Evolutionary conservation across 2,888 invertebrate species (phyloP).

Genomic region (Callyntrura guangdongensis): DNA sequence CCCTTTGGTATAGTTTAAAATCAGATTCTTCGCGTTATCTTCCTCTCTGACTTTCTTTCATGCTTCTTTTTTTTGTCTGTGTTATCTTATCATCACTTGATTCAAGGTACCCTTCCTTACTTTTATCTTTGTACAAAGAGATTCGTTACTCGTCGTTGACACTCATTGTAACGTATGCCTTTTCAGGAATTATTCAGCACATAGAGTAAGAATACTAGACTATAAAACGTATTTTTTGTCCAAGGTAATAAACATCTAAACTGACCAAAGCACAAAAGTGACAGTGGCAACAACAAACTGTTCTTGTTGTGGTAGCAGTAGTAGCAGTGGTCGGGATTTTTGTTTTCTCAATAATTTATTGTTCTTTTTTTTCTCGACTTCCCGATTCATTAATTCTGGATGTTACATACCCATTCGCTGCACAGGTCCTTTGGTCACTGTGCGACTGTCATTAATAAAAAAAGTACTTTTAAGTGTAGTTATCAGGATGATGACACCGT

Average conservation of each 20-base stretch:
- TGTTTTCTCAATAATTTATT: background rate
- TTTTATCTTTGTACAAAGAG: background rate
- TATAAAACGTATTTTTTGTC: slow-evolving; percentile 4
- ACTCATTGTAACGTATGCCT: background rate
- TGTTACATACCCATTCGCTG: background rate
- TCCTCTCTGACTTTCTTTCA: no score
- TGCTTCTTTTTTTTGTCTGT: background rate
- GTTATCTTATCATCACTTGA: slow-evolving; percentile 30
- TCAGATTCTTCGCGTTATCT: background rate
- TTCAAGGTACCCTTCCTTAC: background rate
- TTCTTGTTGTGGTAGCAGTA: background rate
- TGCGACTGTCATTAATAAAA: background rate
- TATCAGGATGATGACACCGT: slow-evolving; percentile 18
- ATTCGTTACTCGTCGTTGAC: background rate
- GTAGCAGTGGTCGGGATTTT: background rate
- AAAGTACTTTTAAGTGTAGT: slow-evolving; percentile 29
- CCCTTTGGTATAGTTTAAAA: background rate
- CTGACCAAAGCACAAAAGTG: background rate
- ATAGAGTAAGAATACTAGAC: background rate
- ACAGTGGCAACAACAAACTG: background rate
- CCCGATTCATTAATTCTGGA: slow-evolving; percentile 21
- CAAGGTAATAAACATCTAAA: background rate
- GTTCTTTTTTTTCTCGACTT: slow-evolving; percentile 2
- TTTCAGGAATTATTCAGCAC: background rate
- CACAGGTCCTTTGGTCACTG: background rate